Conservation (phyloP, 2,113 vertebrate genomes). For the Passer domesticus region DNA sequence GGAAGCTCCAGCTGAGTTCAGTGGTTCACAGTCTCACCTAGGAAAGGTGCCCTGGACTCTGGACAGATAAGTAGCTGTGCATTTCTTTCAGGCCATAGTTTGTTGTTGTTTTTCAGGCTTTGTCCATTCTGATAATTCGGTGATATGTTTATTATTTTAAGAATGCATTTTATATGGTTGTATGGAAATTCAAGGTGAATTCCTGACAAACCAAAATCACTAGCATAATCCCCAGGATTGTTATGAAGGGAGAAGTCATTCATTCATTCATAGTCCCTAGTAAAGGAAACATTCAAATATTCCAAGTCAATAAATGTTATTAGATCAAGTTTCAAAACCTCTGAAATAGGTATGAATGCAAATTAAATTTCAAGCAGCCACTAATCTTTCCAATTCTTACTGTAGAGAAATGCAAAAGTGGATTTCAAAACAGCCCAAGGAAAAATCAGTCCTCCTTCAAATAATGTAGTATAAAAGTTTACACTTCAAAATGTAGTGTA, state of each 20-base stretch:
- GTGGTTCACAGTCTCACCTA: background rate
- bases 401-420: background rate
- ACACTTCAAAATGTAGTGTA: background rate
- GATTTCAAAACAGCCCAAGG: background rate
- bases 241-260: background rate
- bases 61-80: background rate
- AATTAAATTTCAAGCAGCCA: background rate
- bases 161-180: background rate
- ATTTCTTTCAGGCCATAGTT: background rate
- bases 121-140: background rate
- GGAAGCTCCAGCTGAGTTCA: background rate
- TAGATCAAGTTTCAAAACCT: background rate
- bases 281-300: background rate
- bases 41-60: background rate
- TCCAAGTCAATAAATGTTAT: background rate
- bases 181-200: background rate
- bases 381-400: background rate
- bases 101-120: background rate
- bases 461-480: background rate
- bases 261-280: background rate
- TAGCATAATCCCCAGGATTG: background rate
- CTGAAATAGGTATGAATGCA: background rate
- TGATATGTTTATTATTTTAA: background rate
- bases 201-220: background rate
- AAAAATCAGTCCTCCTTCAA: background rate